Evolutionary conservation across 2,113 vertebrate genomes (phyloP), one percentile per base, ranked within the genome.

Genomic region (Peromyscus maniculatus): DNA sequence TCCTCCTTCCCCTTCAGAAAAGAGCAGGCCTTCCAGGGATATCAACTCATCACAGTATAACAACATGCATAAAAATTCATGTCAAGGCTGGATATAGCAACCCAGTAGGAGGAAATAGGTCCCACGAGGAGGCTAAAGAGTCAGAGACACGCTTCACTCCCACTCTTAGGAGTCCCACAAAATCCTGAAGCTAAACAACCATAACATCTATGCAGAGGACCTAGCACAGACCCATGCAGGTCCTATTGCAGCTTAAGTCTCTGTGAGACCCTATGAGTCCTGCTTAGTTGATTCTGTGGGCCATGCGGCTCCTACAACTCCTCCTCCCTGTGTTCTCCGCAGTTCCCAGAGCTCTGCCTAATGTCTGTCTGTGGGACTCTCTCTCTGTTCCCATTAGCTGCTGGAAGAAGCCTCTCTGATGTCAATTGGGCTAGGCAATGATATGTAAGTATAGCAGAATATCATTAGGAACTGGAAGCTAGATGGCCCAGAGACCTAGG

Each of bases 41-140:
- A 33, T n/a, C 5, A n/a, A 72, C 3, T 1, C 3, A n/a, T 16
- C 16, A 19, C 7, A 21, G 71, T 19, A 1, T n/a, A n/a, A 21
- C 17, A n/a, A 72, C 3, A n/a, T 4, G 17, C 36, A 72, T 2
- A 72, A 21, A 8, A 24, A 16, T 36, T 72, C 69, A 72, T n/a
- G n/a, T 21, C 17, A 72, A n/a, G 7, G 36, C 69, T 72, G 36
- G 16, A n/a, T 17, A 1, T n/a, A 6, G 69, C 33, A 72, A n/a
- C 69, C 6, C 2, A n/a, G 7, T 21, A 21, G 6, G 7, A n/a
- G 69, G 16, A n/a, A n/a, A 72, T 72, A 72, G 36, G 69, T 19
- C 36, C 36, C 33, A n/a, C 1, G 0, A 19, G 2, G 7, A n/a
- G 16, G 69, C 69, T 19, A 71, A 71, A 19, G 16, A 71, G 36